phyloP scores from a whole-genome alignment of 1,140 invertebrate species.

The Papilio dardanus region DNA sequence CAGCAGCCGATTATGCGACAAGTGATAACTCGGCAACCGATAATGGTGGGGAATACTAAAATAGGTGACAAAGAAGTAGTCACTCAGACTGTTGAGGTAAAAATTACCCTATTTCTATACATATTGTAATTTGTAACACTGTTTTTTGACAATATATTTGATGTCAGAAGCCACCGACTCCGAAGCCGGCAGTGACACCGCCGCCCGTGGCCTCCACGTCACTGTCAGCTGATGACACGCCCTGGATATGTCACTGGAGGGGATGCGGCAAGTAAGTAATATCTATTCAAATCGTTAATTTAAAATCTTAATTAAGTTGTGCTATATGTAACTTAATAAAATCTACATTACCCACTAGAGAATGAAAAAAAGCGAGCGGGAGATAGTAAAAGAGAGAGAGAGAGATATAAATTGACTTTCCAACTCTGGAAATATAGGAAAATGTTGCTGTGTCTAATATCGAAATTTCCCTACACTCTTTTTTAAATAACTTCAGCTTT shows the following conservation, averaged over 20 bases:
- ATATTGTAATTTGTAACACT: too few relatives aligned
- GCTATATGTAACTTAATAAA: too few relatives aligned
- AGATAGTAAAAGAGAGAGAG: too few relatives aligned
- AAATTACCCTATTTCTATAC: background rate
- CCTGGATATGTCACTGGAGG: conserved; percentile 95
- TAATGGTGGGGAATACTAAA: conserved; percentile 76
- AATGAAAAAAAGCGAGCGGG: too few relatives aligned
- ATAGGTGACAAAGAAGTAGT: conserved; percentile 77
- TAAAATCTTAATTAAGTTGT: too few relatives aligned
- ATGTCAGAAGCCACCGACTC: conserved; percentile 52
- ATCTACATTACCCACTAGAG: too few relatives aligned
- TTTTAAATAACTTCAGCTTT: too few relatives aligned
- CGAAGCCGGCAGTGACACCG: conserved; percentile 58
- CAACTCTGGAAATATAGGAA: too few relatives aligned
- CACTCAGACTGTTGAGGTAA: conserved; percentile 67
- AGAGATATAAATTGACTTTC: too few relatives aligned
- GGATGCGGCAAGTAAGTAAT: conserved; percentile 89
- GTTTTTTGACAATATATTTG: conserved; percentile 18
- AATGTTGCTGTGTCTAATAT: too few relatives aligned
- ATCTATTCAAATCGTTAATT: background rate
- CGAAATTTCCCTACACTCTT: too few relatives aligned
- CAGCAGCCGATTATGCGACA: conserved; percentile 64
- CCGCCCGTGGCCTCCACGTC: conserved; percentile 65
- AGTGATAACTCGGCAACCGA: conserved; percentile 73
- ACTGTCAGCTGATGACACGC: conserved; percentile 74